Conservation (phyloP, 2,113 vertebrate genomes). For the Prunella fulvescens region DNA sequence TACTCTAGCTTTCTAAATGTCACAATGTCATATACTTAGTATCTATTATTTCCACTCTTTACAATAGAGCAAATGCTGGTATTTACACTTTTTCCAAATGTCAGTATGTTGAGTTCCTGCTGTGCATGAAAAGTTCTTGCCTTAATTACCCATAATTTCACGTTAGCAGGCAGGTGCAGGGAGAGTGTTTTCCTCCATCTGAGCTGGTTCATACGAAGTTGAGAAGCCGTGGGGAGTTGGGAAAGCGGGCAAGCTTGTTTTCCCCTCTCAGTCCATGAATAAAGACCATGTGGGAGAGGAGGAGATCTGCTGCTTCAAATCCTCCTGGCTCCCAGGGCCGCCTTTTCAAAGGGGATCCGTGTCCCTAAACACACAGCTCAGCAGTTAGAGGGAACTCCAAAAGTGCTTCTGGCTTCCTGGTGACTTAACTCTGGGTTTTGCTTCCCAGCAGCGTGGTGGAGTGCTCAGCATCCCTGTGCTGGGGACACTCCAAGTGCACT, state of each 20-base stretch:
- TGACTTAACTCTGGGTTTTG: not conserved
- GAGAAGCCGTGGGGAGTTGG: not conserved
- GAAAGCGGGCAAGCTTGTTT: not conserved
- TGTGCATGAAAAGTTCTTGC: conserved; percentile 45
- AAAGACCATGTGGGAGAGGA: conserved; percentile 42
- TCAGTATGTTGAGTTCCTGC: conserved; percentile 30
- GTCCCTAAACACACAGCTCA: not conserved
- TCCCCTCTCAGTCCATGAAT: conserved; percentile 32
- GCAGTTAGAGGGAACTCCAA: not conserved
- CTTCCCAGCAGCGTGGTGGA: rapidly evolving
- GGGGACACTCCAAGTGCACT: not conserved
- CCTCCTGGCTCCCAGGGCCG: rapidly evolving
- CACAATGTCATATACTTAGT: conserved; percentile 43
- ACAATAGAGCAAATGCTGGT: conserved; percentile 51
- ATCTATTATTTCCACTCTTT: conserved; percentile 49
- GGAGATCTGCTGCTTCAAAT: not conserved
- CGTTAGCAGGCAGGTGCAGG: conserved; percentile 28
- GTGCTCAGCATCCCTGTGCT: not conserved
- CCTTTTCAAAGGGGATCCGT: not conserved
- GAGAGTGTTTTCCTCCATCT: conserved; percentile 35
- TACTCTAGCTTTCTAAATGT: conserved; percentile 53
- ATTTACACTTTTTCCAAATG: conserved; percentile 64
- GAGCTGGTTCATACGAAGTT: not conserved
- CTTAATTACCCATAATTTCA: conserved; percentile 63
- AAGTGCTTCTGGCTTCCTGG: not conserved